Base-by-base conservation (phyloP, 2,113 vertebrate species). In the Petrocephalus microphthalmus region DNA sequence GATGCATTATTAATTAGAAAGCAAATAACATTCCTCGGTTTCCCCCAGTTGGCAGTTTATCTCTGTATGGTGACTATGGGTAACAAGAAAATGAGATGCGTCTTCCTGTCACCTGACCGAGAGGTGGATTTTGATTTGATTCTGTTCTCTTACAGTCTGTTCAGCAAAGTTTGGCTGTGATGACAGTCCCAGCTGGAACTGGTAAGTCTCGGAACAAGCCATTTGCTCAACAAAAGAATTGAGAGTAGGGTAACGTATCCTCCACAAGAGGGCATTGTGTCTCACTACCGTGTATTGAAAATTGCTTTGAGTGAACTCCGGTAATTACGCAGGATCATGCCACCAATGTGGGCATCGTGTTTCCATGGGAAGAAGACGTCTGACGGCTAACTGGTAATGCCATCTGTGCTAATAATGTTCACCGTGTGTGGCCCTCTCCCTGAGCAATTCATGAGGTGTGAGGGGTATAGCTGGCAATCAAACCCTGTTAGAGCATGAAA, bases 251-350 rank as follows among this genome's bases (percentile, higher is more conserved):
- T 37, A 17, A 37, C 42, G 37, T 42, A 42, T 78, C n/a, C 1
- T 11, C 33, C 71, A 78, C 71, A 42, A 78, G 71, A 42, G 71
- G 71, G 71, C 71, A 42, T 33, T 78, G 71, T 78, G 71, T 19
- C 60, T 25, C 71, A 78, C 17, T 42, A 19, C 33, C 7, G 71
- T 78, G 17, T 13, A 42, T 78, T 78, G 29, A 78, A 78, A 78
- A 51, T 84, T 20, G 45, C 29, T 49, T n/a, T 84, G 82, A 51
- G 49, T n/a, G 22, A 51, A 45, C 42, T 33, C 92, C 99, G 98
- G 98, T 7, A 98, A 99, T 93, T 99, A 99, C 93, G 99, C 98
- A 0, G 90, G 97, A 98, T 85, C 98, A 99, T 0, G 98, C 98
- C 86, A 97, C 96, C 2, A 99, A 99, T 0, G 92, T 99, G 0